Percentiles rank a stretch among this genome's conserved stretches.
Evolutionary conservation across 92 coral and sea anemone species (phyloP).

Genomic region (Siderastrea siderea): DNA sequence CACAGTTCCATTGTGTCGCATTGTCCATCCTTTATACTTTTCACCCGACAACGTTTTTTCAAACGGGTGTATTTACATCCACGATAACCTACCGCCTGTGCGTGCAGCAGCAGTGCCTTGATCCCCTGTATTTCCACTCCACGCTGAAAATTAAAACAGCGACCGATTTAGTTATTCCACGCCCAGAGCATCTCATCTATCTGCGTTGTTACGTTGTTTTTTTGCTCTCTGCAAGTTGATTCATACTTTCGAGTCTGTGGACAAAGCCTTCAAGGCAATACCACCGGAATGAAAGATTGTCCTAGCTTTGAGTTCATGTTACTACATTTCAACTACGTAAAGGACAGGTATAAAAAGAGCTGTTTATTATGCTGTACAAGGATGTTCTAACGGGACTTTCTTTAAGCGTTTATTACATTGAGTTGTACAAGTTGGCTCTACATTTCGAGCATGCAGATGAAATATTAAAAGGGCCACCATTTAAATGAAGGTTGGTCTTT

Average conservation of each 20-base stretch:
- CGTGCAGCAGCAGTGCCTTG: constrained; percentile 13
- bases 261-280: neutral
- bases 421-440: neutral
- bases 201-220: neutral
- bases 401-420: too few relatives aligned
- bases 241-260: too few relatives aligned
- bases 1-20: too few relatives aligned
- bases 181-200: neutral
- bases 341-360: neutral
- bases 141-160: neutral
- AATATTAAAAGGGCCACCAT: too few relatives aligned
- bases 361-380: neutral
- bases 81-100: neutral
- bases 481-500: too few relatives aligned
- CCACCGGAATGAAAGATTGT: too few relatives aligned
- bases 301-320: too few relatives aligned
- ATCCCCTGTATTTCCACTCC: neutral
- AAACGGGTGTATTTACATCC: too few relatives aligned
- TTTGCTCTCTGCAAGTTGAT: too few relatives aligned
- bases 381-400: neutral
- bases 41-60: too few relatives aligned
- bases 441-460: neutral
- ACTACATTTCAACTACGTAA: too few relatives aligned
- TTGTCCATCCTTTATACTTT: too few relatives aligned
- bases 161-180: neutral